Percentiles rank a stretch among this genome's conserved stretches.
Conservation (phyloP, 2,888 invertebrate genomes). For the Pycnomerus fuliginosus region DNA sequence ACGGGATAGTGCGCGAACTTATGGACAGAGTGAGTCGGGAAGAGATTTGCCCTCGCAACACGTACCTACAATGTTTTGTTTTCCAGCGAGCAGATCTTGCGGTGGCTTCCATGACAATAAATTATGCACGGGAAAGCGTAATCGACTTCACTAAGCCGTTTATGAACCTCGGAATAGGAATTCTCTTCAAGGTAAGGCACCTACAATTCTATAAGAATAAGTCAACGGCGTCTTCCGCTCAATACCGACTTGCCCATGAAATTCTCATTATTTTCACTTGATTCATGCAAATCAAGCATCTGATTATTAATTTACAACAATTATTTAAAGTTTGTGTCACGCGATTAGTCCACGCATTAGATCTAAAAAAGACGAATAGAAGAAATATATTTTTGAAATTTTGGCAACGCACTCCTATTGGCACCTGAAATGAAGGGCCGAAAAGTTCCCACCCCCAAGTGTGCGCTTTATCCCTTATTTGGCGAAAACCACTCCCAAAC, state of each 20-base stretch:
- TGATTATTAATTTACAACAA: too few species aligned
- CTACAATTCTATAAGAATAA: constrained; percentile 3
- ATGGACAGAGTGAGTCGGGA: constrained; percentile 72
- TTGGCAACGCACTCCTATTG: too few species aligned
- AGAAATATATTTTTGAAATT: too few species aligned
- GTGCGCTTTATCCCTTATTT: too few species aligned
- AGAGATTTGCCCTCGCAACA: neutral
- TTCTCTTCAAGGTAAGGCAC: constrained; percentile 81
- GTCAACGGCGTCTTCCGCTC: constrained; percentile 5
- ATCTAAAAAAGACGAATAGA: too few species aligned
- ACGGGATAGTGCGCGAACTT: constrained; percentile 83
- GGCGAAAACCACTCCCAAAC: too few species aligned
- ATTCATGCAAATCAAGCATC: constrained; percentile 14
- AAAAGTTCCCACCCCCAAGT: too few species aligned
- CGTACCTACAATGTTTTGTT: constrained; percentile 7
- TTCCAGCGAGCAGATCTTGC: constrained; percentile 90
- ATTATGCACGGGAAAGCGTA: constrained; percentile 90
- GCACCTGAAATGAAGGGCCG: too few species aligned
- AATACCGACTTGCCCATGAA: constrained; percentile 5
- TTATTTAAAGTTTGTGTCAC: too few species aligned
- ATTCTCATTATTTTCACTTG: constrained; percentile 9
- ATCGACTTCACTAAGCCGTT: constrained; percentile 98
- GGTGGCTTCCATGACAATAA: constrained; percentile 96
- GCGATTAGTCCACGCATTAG: too few species aligned
- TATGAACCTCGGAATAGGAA: constrained; percentile 96